These are phyloP conservation scores for Thunnus thynnus DNA, from an alignment of 2,113 vertebrate genomes.

Conservation along the genomic window DNA sequence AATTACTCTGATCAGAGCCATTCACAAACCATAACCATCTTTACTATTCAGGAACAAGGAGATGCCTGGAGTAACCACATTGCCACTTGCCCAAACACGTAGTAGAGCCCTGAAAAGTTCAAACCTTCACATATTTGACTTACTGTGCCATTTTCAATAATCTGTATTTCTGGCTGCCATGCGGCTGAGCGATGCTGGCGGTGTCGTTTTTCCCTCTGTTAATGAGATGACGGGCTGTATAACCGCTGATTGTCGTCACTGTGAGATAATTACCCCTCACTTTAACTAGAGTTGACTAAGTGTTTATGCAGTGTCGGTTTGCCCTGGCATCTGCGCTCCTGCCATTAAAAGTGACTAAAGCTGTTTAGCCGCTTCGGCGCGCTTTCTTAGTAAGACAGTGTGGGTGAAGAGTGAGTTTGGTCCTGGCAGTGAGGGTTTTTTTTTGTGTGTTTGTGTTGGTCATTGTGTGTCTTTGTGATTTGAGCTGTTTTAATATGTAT, in stretches of 20 bases:
- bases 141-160: conserved; percentile 28
- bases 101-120: neutral
- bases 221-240: conserved; percentile 58
- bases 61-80: conserved; percentile 1
- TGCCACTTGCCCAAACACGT: conserved; percentile 5
- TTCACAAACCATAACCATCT: conserved; percentile 2
- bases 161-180: conserved; percentile 39
- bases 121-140: conserved; percentile 12
- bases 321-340: conserved; percentile 64
- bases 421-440: neutral
- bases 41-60: neutral
- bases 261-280: conserved; percentile 69
- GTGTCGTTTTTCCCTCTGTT: conserved; percentile 48
- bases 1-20: neutral
- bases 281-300: conserved; percentile 71
- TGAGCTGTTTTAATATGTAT: neutral
- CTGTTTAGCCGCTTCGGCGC: conserved; percentile 23
- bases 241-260: conserved; percentile 73
- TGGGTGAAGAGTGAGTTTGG: conserved; percentile 9
- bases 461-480: conserved; percentile 17
- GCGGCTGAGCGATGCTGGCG: conserved; percentile 29
- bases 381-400: conserved; percentile 29
- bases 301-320: conserved; percentile 71
- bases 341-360: conserved; percentile 75
- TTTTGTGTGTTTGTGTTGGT: conserved; percentile 24